Base-by-base conservation (phyloP, 2,113 vertebrate species). In the Ahaetulla prasina region DNA sequence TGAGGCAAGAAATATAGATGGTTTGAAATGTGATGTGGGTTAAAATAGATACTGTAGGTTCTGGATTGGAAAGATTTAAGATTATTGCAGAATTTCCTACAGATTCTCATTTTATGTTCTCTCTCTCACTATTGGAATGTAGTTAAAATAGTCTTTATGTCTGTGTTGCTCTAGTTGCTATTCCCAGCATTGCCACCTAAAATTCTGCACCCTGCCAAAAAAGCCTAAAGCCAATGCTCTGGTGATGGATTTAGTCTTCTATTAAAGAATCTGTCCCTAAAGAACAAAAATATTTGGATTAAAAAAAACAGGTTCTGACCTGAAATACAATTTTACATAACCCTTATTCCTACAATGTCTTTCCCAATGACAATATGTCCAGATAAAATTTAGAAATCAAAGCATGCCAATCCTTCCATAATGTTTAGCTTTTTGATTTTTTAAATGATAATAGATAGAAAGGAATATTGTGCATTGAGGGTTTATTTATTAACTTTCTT, bases 391-490 rank as follows among this genome's bases (percentile, higher is more conserved):
- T 57, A 55, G 35, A 47, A 39, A 35, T 6, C 92, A 91, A 95
- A 95, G 0, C 0, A 93, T 93, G 57, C 12, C 85, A 55, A 89
- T 86, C 91, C 60, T 22, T 23, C 5, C 63, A 92, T 16, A 87
- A 16, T 55, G 3, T 87, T 90, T 84, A 92, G 92, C 93, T 80
- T 89, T 80, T 92, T 94, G 93, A 18, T 94, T 94, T 95, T 68
- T 87, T 1, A 25, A 45, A 30, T 60, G 52, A 39, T 52, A 39
- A 55, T 45, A 68, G 43, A 88, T 93, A 43, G 94, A 60, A 63
- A 60, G 54, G 80, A 93, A 94, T 95, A 93, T 89, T 39, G 39
- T 30, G 90, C 22, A 47, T 0, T 0, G 53, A 25, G 92, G n/a
- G n/a, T n/a, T 93, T 94, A 43, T 93, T 1, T 60, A 30, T 63